Conservation (phyloP, 2,888 invertebrate species). For the Chrysolina oricalcia region DNA sequence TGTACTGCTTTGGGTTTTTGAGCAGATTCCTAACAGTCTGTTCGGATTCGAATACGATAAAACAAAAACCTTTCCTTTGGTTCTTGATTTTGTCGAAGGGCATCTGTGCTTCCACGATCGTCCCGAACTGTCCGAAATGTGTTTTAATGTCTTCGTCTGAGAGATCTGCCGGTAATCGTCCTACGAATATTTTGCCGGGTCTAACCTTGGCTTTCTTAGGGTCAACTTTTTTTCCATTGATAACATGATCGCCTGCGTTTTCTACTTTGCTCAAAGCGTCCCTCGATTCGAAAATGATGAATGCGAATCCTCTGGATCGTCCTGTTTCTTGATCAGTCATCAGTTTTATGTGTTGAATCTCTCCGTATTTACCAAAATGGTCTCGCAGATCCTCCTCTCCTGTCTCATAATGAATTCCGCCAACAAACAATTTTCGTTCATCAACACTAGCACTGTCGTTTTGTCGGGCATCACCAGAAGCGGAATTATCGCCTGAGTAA, state of each 20-base stretch:
- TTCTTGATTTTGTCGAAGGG: slow-evolving; percentile 95
- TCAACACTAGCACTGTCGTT: no score
- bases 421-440: no score
- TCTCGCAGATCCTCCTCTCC: slow-evolving; percentile 97
- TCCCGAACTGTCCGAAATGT: slow-evolving; percentile 94
- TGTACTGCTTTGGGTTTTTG: slow-evolving; percentile 93
- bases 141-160: slow-evolving; percentile 94
- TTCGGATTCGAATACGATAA: slow-evolving; percentile 97
- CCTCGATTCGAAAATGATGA: slow-evolving; percentile 93
- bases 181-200: slow-evolving; percentile 97
- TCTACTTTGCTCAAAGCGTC: slow-evolving; percentile 95
- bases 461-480: no score
- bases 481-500: no score
- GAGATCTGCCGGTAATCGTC: slow-evolving; percentile 93
- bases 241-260: slow-evolving; percentile 89
- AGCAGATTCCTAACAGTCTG: slow-evolving; percentile 93
- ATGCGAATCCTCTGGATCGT: slow-evolving; percentile 96
- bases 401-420: slow-evolving; percentile 71
- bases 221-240: slow-evolving; percentile 96
- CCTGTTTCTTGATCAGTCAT: slow-evolving; percentile 95
- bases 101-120: slow-evolving; percentile 96
- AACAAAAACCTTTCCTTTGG: slow-evolving; percentile 80
- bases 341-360: slow-evolving; percentile 93
- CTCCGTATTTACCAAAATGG: slow-evolving; percentile 94
- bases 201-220: slow-evolving; percentile 96